These are phyloP conservation scores for Perdita meconis DNA, from an alignment of 2,888 invertebrate species.

Conservation along the genomic window DNA sequence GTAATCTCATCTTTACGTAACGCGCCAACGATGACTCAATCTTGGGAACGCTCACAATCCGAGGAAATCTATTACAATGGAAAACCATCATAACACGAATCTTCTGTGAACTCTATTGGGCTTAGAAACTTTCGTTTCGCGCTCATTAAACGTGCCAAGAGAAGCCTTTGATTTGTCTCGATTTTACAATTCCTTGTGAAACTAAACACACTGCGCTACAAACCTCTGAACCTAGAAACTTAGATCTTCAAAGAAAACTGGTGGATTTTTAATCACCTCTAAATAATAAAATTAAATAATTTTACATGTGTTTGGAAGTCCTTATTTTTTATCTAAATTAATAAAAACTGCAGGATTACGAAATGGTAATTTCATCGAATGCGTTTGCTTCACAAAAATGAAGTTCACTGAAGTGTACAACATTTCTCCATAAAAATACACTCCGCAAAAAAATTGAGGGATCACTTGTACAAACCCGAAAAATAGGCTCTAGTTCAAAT, in stretches of 20 bases:
- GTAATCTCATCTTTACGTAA: constrained; percentile 66
- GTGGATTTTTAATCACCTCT: too few relatives aligned
- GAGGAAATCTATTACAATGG: constrained; percentile 63
- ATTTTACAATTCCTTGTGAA: constrained; percentile 1
- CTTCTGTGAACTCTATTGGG: constrained; percentile 19
- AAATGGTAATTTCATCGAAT: too few relatives aligned
- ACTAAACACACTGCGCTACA: neutral
- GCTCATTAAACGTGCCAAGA: neutral
- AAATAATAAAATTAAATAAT: too few relatives aligned
- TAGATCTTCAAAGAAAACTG: neutral
- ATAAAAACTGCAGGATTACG: too few relatives aligned
- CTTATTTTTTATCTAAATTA: too few relatives aligned
- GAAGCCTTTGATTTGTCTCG: neutral
- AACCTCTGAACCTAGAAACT: neutral
- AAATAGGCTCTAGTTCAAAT: too few relatives aligned
- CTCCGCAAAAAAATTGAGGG: too few relatives aligned
- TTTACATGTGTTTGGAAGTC: too few relatives aligned
- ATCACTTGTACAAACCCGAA: too few relatives aligned
- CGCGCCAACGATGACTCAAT: constrained; percentile 59
- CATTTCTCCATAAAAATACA: too few relatives aligned
- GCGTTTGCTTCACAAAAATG: too few relatives aligned
- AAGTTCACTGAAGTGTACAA: too few relatives aligned
- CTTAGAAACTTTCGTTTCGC: constrained; percentile 37
- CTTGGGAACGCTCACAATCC: constrained; percentile 60
- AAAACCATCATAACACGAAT: constrained; percentile 36